These are phyloP conservation scores for Pelobates cultripes DNA, from an alignment of 2,797 vertebrate species.

Conservation along the genomic window DNA sequence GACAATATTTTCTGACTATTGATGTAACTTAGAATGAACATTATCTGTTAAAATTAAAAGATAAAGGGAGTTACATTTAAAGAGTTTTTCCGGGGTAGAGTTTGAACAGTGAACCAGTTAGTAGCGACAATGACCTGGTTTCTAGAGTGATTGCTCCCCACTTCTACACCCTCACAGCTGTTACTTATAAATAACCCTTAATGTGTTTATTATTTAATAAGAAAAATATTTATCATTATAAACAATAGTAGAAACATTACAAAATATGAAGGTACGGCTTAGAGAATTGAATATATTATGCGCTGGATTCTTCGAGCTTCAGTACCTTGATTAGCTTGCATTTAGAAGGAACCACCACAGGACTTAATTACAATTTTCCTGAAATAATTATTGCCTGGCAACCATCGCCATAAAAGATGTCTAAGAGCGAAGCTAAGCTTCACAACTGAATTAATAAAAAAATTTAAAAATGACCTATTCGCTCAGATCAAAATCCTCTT, in stretches of 20 bases:
- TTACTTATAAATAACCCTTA: too few species aligned
- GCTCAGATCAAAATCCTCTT: not conserved
- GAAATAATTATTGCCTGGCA: slow-evolving; percentile 31
- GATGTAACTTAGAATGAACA: too few species aligned
- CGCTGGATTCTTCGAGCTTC: not conserved
- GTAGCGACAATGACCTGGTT: too few species aligned
- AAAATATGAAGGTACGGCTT: not conserved
- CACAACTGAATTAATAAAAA: not conserved
- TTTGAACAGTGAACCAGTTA: too few species aligned
- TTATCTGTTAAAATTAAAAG: too few species aligned
- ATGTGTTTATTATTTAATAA: too few species aligned
- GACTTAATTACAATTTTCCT: slow-evolving; percentile 12
- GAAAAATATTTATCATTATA: not conserved
- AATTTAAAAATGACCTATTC: not conserved
- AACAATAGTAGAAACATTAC: not conserved
- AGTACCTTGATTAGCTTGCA: not conserved
- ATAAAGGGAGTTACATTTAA: too few species aligned
- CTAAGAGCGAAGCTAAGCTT: not conserved
- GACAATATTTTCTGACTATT: too few species aligned
- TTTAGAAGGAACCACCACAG: slow-evolving; percentile 10
- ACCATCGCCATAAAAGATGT: slow-evolving; percentile 2
- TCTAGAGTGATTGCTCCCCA: too few species aligned
- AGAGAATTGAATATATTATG: too few species aligned
- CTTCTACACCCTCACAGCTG: too few species aligned
- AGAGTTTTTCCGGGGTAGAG: too few species aligned